These are phyloP conservation scores for Tuta absoluta DNA, from an alignment of 2,888 invertebrate species.

Conservation along the genomic window DNA sequence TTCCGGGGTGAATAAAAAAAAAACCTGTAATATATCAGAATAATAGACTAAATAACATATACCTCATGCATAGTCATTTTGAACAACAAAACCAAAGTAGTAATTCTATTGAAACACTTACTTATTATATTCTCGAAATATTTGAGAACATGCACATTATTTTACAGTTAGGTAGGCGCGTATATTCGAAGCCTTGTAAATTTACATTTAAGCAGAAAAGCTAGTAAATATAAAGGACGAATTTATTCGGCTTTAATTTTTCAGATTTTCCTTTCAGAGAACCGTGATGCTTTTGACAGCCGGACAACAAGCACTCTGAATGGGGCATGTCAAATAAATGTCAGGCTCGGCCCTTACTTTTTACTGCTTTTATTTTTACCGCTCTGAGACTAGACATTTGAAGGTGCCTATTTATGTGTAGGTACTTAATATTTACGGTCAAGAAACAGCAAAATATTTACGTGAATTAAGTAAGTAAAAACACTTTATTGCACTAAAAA, in stretches of 20 bases:
- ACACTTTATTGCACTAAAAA: no score
- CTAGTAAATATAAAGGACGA: neutral
- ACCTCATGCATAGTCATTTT: no score
- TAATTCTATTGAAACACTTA: no score
- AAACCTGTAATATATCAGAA: no score
- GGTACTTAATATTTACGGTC: no score
- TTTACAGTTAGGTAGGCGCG: neutral
- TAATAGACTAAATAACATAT: no score
- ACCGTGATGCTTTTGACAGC: constrained; percentile 16
- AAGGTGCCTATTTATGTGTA: no score
- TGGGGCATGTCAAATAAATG: constrained; percentile 54
- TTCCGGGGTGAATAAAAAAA: no score
- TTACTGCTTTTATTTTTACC: constrained; percentile 31
- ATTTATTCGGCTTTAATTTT: neutral
- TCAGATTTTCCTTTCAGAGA: neutral
- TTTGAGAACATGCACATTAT: neutral
- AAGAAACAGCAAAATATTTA: no score
- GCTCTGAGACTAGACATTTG: neutral
- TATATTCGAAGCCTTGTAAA: neutral
- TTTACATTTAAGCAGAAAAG: neutral
- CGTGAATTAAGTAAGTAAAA: no score
- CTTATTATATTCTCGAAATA: no score
- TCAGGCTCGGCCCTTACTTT: constrained; percentile 49
- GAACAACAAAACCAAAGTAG: no score
- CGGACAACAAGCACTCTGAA: constrained; percentile 20